Evolutionary conservation across 2,888 invertebrate species (phyloP), one percentile per base, ranked within the genome.

Genomic region (Ecdyonurus torrentis): DNA sequence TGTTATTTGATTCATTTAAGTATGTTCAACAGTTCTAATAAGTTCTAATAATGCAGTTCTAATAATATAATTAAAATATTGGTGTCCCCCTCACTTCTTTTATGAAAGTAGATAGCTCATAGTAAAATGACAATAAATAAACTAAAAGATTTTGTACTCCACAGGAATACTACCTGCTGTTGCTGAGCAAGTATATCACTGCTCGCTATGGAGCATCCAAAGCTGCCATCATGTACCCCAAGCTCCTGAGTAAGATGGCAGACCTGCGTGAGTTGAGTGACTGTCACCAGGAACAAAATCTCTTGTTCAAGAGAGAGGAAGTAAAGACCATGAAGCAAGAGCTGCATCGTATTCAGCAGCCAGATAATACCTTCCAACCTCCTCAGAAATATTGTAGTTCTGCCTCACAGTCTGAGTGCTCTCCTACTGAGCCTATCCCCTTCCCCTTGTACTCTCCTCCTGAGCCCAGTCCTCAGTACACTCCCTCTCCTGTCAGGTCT

Each of bases 271-370:
- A 55, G 20, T n/a, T 55, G 3, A 55, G 55, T 22, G 55, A 55
- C 55, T 55, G 55, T n/a, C 55, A 55, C 22, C 55, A 55, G 20
- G 55, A 55, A 55, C 55, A 55, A 55, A 20, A 55, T n/a, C n/a
- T 55, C 7, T 7, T n/a, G 19, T 22, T 55, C 7, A n/a, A 5
- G 10, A 5, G n/a, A n/a, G 7, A 55, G 7, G 55, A 55, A 55
- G 55, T 55, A 55, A n/a, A 55, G 22, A 20, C 15, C 22, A 22
- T 55, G 55, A 55, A 55, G 55, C 19, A 55, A n/a, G 55, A 55
- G 22, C 20, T 55, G 19, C n/a, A 22, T 22, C 55, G 55, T 10
- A 55, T 55, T 20, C 55, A 55, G 55, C 22, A 22, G 19, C 22
- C 55, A 5, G 55, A 55, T 15, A 37, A 37, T 15, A 37, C 37